Evolutionary conservation across 2,113 vertebrate genomes (phyloP).

Genomic region (Zosterops lateralis): DNA sequence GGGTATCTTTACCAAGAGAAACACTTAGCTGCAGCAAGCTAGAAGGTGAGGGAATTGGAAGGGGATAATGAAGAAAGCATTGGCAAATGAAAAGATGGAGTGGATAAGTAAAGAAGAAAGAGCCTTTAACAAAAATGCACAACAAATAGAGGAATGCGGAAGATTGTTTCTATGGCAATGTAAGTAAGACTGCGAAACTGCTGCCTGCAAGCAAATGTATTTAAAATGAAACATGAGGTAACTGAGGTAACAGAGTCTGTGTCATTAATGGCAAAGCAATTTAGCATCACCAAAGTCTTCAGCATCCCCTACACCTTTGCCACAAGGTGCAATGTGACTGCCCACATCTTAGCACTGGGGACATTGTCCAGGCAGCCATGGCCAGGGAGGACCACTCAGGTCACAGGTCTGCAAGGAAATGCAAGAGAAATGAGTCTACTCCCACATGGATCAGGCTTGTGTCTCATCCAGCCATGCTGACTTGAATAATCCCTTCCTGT

Average conservation of each 20-base stretch:
- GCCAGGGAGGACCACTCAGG: accelerated
- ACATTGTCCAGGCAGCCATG: accelerated
- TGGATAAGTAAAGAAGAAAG: conserved; percentile 46
- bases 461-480: not conserved
- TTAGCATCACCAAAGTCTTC: not conserved
- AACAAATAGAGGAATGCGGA: not conserved
- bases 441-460: not conserved
- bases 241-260: conserved; percentile 4
- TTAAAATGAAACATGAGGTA: conserved; percentile 40
- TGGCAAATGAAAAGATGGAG: conserved; percentile 6
- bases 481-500: not conserved
- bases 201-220: conserved; percentile 2
- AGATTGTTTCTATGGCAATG: conserved; percentile 69
- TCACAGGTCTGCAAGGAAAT: not conserved
- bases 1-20: not conserved
- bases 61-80: not conserved
- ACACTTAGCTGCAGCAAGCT: not conserved
- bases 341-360: accelerated
- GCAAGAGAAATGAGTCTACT: not conserved
- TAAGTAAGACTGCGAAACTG: conserved; percentile 24
- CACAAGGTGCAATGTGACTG: not conserved
- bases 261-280: conserved; percentile 1
- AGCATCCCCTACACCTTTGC: not conserved
- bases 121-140: conserved; percentile 23
- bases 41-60: not conserved